Conservation (phyloP, 2,888 invertebrate genomes). For the Drosophila picticornis region DNA sequence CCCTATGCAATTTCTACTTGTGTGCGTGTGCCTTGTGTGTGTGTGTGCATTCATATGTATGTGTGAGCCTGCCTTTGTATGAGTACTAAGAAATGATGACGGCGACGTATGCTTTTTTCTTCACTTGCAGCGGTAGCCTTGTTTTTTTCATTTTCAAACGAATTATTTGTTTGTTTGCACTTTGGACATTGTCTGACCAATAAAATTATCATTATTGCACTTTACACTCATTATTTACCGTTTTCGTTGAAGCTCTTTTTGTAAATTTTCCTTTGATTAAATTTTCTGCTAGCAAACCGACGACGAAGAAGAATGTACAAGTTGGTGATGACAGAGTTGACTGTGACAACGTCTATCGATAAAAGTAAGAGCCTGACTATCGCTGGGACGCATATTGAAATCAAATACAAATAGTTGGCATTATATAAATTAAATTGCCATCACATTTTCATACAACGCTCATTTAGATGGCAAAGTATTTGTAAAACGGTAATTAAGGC, state of each 20-base stretch:
- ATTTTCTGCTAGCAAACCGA: slow-evolving; percentile 70
- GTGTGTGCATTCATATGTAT: slow-evolving; percentile 15
- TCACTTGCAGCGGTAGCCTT: slow-evolving; percentile 52
- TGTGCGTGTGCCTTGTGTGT: slow-evolving; percentile 21
- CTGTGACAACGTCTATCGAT: slow-evolving; percentile 41
- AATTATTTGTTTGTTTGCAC: slow-evolving; percentile 25
- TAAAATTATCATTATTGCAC: slow-evolving; percentile 44
- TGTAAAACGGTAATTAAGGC: neutral
- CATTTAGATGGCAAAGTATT: neutral
- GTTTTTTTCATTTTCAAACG: slow-evolving; percentile 42
- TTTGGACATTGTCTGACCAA: slow-evolving; percentile 28
- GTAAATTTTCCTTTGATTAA: slow-evolving; percentile 62
- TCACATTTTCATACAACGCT: neutral
- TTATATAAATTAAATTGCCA: slow-evolving; percentile 37
- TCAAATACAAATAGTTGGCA: neutral
- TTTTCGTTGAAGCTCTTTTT: slow-evolving; percentile 46
- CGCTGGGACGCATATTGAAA: slow-evolving; percentile 19
- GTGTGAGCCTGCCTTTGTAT: slow-evolving; percentile 59
- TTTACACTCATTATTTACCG: slow-evolving; percentile 66
- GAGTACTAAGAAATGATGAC: slow-evolving; percentile 74
- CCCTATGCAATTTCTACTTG: slow-evolving; percentile 61
- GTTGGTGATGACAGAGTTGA: slow-evolving; percentile 56
- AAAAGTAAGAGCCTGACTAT: slow-evolving; percentile 32
- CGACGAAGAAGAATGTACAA: slow-evolving; percentile 61
- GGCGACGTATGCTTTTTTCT: slow-evolving; percentile 74